These are phyloP conservation scores for Sparidentex hasta DNA, from an alignment of 2,797 vertebrate species.

Conservation along the genomic window DNA sequence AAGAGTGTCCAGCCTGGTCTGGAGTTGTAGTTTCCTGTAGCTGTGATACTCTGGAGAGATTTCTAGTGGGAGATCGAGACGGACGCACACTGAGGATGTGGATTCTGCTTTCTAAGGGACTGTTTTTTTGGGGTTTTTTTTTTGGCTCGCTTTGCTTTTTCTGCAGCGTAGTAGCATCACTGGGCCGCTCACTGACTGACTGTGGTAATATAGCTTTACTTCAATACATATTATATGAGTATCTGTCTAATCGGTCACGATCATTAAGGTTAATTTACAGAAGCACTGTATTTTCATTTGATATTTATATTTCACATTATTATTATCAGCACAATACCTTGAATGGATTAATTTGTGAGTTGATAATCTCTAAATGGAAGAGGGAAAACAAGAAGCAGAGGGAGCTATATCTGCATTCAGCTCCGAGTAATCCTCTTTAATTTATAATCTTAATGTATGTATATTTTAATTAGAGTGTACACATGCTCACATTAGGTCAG, in stretches of 20 bases:
- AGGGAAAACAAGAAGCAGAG: not conserved
- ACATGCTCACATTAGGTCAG: not conserved
- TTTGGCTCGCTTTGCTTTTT: conserved; percentile 33
- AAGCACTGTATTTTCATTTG: conserved; percentile 7
- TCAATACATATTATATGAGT: conserved; percentile 10
- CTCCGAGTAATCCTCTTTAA: conserved; percentile 37
- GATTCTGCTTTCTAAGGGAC: conserved; percentile 41
- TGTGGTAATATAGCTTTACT: conserved; percentile 66
- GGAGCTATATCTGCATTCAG: conserved; percentile 4
- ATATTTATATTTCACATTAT: conserved; percentile 11
- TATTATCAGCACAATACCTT: conserved; percentile 8
- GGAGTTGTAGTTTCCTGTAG: conserved; percentile 27
- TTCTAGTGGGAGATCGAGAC: conserved; percentile 25
- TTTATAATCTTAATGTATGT: not conserved
- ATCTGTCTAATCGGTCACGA: not conserved
- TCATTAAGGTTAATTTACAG: not conserved
- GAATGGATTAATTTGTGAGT: conserved; percentile 10
- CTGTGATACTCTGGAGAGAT: conserved; percentile 49
- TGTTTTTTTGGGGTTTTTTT: conserved; percentile 36
- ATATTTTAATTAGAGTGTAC: not conserved
- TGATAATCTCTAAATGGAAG: conserved; percentile 13
- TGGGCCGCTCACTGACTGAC: conserved; percentile 22
- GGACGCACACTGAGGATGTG: conserved; percentile 40
- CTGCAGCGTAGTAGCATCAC: conserved; percentile 9
- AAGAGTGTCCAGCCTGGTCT: conserved; percentile 22